Evolutionary conservation across 1,140 invertebrate species (phyloP).

Genomic region (Wasmannia auropunctata): DNA sequence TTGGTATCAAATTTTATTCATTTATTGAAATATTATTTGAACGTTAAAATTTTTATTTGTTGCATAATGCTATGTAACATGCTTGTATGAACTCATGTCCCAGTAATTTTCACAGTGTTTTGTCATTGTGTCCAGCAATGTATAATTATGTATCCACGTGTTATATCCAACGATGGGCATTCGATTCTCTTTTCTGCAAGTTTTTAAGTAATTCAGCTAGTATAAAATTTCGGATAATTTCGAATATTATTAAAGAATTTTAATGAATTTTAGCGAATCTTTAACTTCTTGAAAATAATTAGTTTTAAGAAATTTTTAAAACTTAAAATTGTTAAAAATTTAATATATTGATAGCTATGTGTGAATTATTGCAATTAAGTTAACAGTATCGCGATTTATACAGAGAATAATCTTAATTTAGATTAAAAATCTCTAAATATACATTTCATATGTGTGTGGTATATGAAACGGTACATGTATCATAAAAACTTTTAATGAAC

Average conservation of each 20-base stretch:
- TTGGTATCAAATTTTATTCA: neutral
- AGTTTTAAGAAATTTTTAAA: neutral
- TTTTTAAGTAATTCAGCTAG: neutral
- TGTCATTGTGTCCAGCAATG: conserved; percentile 29
- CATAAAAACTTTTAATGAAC: conserved; percentile 10
- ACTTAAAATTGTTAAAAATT: neutral
- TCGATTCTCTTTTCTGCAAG: neutral
- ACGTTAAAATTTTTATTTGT: neutral
- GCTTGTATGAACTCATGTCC: neutral
- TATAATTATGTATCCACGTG: conserved; percentile 17
- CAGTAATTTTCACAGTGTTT: neutral
- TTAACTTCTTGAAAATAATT: neutral
- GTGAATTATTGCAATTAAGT: neutral
- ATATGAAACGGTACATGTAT: too few relatives aligned
- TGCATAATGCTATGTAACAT: neutral
- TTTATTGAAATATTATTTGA: neutral
- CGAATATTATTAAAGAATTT: neutral
- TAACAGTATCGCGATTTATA: neutral
- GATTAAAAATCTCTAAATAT: neutral
- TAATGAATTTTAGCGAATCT: neutral
- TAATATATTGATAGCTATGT: neutral
- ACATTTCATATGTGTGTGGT: neutral
- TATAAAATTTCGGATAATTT: conserved; percentile 5
- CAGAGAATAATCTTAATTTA: neutral
- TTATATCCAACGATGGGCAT: neutral